Conservation (phyloP, 2,888 invertebrate species). For the Aphodius granarius region DNA sequence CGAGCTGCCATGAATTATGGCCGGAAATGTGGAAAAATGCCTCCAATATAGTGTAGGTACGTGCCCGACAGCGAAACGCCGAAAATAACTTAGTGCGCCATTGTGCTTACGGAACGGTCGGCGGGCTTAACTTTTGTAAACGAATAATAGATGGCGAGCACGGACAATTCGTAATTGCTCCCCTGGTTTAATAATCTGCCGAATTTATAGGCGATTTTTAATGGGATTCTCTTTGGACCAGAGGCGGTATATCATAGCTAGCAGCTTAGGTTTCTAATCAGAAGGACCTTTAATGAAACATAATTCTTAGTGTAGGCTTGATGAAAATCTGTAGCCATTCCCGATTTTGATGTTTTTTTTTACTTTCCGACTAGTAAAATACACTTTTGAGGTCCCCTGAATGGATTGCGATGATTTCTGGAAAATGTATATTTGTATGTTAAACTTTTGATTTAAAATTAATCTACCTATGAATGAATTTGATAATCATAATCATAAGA, state of each 20-base stretch:
- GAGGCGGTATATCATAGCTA: background rate
- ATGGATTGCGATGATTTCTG: too few species aligned
- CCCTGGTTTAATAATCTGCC: constrained; percentile 7
- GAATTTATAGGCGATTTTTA: constrained; percentile 8
- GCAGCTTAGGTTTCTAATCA: background rate
- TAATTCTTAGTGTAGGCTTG: background rate
- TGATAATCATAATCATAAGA: background rate
- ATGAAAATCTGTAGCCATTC: background rate
- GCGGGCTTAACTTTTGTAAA: constrained; percentile 7
- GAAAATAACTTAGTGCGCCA: constrained; percentile 2
- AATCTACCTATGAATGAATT: background rate
- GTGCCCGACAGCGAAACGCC: background rate
- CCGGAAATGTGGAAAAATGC: constrained; percentile 4
- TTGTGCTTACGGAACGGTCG: constrained; percentile 3
- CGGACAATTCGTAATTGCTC: constrained; percentile 10
- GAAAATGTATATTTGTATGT: too few species aligned
- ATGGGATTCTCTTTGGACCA: constrained; percentile 1
- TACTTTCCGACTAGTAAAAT: too few species aligned
- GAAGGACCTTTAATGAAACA: background rate
- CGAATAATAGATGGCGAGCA: background rate
- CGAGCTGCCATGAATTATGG: constrained; percentile 5
- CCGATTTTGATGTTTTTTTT: too few species aligned
- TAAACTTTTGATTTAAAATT: too few species aligned
- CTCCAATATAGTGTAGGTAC: constrained; percentile 8
- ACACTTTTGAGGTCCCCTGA: too few species aligned